A percentile compares a stretch with the other conserved stretches of the same genome.
These are phyloP conservation scores for Aelia acuminata DNA, from an alignment of 2,888 invertebrate species.

Conservation along the genomic window DNA sequence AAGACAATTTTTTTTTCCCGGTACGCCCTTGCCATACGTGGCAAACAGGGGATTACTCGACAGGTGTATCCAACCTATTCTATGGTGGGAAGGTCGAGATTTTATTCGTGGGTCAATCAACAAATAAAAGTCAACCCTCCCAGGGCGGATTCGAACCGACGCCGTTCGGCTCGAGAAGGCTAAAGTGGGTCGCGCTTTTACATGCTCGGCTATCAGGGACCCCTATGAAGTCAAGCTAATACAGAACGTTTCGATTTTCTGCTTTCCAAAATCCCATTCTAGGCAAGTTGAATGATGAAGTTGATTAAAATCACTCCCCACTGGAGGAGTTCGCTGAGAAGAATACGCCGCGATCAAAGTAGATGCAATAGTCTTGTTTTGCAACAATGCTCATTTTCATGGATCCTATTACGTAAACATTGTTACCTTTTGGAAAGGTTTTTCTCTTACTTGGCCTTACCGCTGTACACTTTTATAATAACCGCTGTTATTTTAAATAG, in stretches of 20 bases:
- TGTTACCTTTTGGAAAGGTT: background rate
- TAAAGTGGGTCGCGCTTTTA: no score
- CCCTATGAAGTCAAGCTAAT: no score
- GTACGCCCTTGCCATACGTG: no score
- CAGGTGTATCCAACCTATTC: no score
- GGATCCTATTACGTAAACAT: background rate
- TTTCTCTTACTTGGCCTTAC: background rate
- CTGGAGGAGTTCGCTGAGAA: background rate
- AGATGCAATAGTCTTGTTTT: background rate
- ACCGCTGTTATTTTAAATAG: background rate
- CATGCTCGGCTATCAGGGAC: no score
- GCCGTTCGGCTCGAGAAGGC: no score
- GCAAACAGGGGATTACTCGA: no score
- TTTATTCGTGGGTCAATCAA: no score
- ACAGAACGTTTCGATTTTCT: background rate
- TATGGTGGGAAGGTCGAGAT: no score
- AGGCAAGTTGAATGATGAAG: background rate
- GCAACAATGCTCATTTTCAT: background rate
- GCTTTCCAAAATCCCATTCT: background rate
- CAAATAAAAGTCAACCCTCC: no score
- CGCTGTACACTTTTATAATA: accelerated
- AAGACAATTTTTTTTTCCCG: no score
- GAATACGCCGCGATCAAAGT: background rate
- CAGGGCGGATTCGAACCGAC: no score
- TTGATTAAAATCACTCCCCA: background rate